A percentile compares a stretch with the other conserved stretches of the same genome.
Conservation (phyloP, 1,140 invertebrate genomes). For the Musca vetustissima region DNA sequence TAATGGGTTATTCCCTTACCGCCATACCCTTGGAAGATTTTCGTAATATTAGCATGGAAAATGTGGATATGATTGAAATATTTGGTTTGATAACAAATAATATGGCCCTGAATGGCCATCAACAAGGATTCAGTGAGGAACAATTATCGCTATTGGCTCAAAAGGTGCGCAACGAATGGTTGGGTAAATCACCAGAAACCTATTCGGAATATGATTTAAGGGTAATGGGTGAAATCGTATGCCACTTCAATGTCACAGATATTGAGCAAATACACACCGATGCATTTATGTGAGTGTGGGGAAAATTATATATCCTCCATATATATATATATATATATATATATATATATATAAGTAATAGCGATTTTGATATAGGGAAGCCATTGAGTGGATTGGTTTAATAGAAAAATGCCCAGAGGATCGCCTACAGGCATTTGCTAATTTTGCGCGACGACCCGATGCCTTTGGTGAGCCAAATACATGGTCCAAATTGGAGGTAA, state of each 20-base stretch:
- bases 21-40: conserved; percentile 26
- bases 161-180: conserved; percentile 29
- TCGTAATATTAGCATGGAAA: conserved; percentile 28
- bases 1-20: conserved; percentile 23
- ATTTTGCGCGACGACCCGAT: conserved; percentile 15
- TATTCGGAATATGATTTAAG: conserved; percentile 32
- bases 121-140: conserved; percentile 24
- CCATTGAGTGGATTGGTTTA: conserved; percentile 27
- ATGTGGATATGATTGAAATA: conserved; percentile 27
- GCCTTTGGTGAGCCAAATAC: conserved; percentile 26
- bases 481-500: conserved; percentile 33
- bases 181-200: conserved; percentile 26
- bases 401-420: conserved; percentile 26
- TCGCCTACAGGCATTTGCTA: conserved; percentile 25
- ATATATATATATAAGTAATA: neutral
- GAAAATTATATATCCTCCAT: no score
- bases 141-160: conserved; percentile 28
- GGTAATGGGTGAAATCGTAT: conserved; percentile 30
- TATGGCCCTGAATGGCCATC: neutral
- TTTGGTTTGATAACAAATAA: conserved; percentile 21
- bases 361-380: neutral
- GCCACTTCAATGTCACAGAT: conserved; percentile 27
- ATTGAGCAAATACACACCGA: conserved; percentile 28
- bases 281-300: conserved; percentile 27
- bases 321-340: no score